Evolutionary conservation across 2,888 invertebrate species (phyloP), one percentile per base, ranked within the genome.

Genomic region (Yponomeuta cagnagella): DNA sequence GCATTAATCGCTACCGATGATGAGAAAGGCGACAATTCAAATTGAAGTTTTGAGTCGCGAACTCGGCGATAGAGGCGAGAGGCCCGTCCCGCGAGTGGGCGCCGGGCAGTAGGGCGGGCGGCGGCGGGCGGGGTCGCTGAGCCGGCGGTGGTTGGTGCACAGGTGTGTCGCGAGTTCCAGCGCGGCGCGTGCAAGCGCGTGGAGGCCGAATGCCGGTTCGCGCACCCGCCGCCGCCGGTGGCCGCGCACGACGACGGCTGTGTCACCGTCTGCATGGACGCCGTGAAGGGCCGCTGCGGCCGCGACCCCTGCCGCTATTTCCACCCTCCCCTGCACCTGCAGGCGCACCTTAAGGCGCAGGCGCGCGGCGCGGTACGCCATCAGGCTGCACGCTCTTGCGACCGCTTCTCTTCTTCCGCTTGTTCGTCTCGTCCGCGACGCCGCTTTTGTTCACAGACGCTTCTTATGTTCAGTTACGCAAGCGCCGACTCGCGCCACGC

Each of bases 261-360:
- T 94, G 98, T 98, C 95, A 98, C 98, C 95, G 98, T 98, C 95
- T 98, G 98, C 97, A 98, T 98, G 98, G 98, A 98, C 96, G 98
- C 97, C 95, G 97, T 98, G 95, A 97, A 97, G 96, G 97, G 97
- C 95, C 96, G 97, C 96, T 98, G 98, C 96, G 96, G 97, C 95
- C 97, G 98, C 95, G 98, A 98, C 95, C 97, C 97, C 95, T 98
- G 98, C 97, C 97, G 98, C 96, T 98, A 98, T 97, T 98, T 98
- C 96, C 98, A 98, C 96, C 98, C 98, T 95, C 98, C 98, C 95
- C 96, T 98, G 96, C 98, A 98, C 97, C 98, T 98, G 95, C 97
- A 97, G 96, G 97, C 97, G 96, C 97, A 97, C 96, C 97, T 98
- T 96, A 97, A 97, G 97, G 97, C 97, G 95, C 98, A 98, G 96